Conservation (phyloP, 1,140 invertebrate genomes). For the Matsumurasca onukii region DNA sequence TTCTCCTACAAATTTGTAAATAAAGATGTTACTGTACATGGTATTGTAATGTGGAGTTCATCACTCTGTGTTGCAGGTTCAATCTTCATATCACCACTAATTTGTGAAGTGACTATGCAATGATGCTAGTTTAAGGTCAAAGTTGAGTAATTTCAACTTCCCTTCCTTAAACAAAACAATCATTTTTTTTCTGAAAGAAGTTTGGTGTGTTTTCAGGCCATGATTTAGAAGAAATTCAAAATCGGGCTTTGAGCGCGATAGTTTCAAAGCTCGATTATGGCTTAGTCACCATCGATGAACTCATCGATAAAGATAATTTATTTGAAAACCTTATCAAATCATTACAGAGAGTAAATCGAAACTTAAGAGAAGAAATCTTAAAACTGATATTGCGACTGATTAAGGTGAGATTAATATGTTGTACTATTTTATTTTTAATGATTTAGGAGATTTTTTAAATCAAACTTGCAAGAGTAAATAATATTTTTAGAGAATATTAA, state of each 20-base stretch:
- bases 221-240: constrained; percentile 48
- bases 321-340: constrained; percentile 50
- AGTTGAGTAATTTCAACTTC: too few species aligned
- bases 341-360: constrained; percentile 47
- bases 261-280: constrained; percentile 50
- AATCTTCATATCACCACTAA: too few species aligned
- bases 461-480: background rate
- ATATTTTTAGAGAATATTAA: background rate
- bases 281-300: constrained; percentile 47
- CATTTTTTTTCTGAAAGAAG: too few species aligned
- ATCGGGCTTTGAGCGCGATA: constrained; percentile 48
- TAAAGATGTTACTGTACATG: too few species aligned
- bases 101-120: too few species aligned
- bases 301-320: constrained; percentile 47
- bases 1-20: too few species aligned
- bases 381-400: constrained; percentile 47
- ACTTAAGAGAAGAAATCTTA: constrained; percentile 47
- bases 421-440: background rate
- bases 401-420: constrained; percentile 45
- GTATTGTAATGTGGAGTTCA: too few species aligned
- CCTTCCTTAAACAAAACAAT: too few species aligned
- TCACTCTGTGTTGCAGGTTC: too few species aligned
- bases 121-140: too few species aligned
- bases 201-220: constrained; percentile 44
- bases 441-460: background rate